These are phyloP conservation scores for Macaria liturata DNA, from an alignment of 2,888 invertebrate species.

Conservation along the genomic window DNA sequence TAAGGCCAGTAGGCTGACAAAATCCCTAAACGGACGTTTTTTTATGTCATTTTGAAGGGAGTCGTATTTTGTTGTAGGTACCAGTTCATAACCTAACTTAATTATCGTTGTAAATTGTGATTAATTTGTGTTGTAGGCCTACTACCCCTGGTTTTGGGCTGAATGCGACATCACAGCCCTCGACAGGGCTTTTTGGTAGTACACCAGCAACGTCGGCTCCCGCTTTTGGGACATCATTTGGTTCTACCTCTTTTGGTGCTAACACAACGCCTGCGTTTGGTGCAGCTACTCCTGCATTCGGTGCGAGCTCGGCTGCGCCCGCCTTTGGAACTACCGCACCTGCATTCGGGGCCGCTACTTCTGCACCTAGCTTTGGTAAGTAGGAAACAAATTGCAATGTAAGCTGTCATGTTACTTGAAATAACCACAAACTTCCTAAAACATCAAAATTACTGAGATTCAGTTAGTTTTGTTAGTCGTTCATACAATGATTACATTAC, in stretches of 20 bases:
- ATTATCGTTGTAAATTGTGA: slow-evolving; percentile 3
- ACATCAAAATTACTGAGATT: too few species aligned
- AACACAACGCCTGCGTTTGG: slow-evolving; percentile 36
- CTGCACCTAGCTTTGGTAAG: slow-evolving; percentile 48
- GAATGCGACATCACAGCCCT: slow-evolving; percentile 56
- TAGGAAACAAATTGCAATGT: too few species aligned
- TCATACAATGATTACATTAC: too few species aligned
- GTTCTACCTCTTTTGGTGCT: slow-evolving; percentile 43
- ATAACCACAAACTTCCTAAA: too few species aligned
- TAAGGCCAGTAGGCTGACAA: too few species aligned
- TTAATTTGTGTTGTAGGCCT: slow-evolving; percentile 48
- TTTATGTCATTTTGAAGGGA: too few species aligned
- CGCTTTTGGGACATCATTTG: slow-evolving; percentile 44
- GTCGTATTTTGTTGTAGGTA: too few species aligned
- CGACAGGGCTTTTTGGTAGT: slow-evolving; percentile 65
- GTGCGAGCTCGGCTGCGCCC: slow-evolving; percentile 40
- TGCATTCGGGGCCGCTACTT: slow-evolving; percentile 30
- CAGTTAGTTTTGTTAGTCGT: too few species aligned
- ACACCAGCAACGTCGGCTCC: slow-evolving; percentile 52
- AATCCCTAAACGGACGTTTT: too few species aligned
- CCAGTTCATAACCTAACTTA: too few species aligned
- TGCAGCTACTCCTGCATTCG: slow-evolving; percentile 41
- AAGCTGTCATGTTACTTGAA: too few species aligned
- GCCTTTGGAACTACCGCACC: slow-evolving; percentile 38
- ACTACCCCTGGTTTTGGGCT: slow-evolving; percentile 66